Evolutionary conservation across 1,140 invertebrate genomes (phyloP).

Genomic region (Zophobas atratus): DNA sequence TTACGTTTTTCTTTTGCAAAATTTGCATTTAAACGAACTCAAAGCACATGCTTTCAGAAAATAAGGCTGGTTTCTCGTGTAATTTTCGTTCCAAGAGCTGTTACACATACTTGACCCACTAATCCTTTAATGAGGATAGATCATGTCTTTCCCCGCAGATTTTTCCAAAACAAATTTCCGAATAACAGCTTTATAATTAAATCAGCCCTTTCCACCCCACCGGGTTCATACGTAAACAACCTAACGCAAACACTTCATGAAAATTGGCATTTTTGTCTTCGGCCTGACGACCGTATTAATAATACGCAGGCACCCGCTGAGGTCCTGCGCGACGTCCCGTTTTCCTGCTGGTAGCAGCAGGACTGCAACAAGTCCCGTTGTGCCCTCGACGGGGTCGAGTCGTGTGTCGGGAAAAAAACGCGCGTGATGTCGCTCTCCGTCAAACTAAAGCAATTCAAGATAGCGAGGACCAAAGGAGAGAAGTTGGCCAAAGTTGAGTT

Average conservation of each 20-base stretch:
- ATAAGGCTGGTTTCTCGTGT: too few species aligned
- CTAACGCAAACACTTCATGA: slow-evolving; percentile 4
- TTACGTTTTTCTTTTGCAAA: too few species aligned
- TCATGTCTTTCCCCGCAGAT: too few species aligned
- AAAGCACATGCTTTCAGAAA: too few species aligned
- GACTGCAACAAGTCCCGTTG: slow-evolving; percentile 34
- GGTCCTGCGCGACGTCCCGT: slow-evolving; percentile 38
- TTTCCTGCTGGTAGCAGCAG: slow-evolving; percentile 26
- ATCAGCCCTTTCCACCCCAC: background rate
- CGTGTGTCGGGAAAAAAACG: slow-evolving; percentile 4
- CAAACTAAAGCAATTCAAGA: slow-evolving; percentile 75
- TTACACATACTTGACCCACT: too few species aligned
- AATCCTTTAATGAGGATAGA: too few species aligned
- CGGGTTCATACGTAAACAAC: slow-evolving; percentile 8
- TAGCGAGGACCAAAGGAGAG: slow-evolving; percentile 76
- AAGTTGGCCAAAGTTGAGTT: slow-evolving; percentile 77
- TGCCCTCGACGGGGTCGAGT: background rate
- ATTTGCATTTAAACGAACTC: too few species aligned
- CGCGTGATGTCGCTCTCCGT: slow-evolving; percentile 75
- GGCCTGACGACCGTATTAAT: slow-evolving; percentile 8
- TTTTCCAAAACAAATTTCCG: too few species aligned
- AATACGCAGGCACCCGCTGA: slow-evolving; percentile 30
- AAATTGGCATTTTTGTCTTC: slow-evolving; percentile 14
- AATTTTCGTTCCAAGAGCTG: too few species aligned
- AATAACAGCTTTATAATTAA: too few species aligned